Evolutionary conservation across 2,888 invertebrate species (phyloP), one percentile per base, ranked within the genome.

Genomic region (Odontomyia ornata): DNA sequence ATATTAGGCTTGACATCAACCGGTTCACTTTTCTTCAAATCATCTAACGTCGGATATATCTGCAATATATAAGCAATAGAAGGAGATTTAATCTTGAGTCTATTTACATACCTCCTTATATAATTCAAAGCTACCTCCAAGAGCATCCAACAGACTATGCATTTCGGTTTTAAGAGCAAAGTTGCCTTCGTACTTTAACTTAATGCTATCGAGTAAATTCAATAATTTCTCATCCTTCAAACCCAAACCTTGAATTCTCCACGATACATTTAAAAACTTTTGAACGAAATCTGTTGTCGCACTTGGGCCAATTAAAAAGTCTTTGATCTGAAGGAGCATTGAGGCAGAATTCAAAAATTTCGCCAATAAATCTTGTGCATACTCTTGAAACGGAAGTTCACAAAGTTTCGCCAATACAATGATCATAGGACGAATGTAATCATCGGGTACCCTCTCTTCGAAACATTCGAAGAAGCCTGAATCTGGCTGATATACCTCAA

Each of bases 1-100:
- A 91, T 89, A 82, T 91, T 92, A 0, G 89, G 88, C 18, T 89
- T 85, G 23, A 91, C 81, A 82, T 89, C 78, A n/a, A 81, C 79
- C 1, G 80, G 76, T 21, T 80, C 80, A 0, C 83, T 80, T 25
- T 88, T 81, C 36, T 86, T 82, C 80, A 88, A 76, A 80, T 89
- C 88, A 15, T 85, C 84, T 0, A 87, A 81, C 0, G 86, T 87
- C 0, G 92, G 88, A 81, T 90, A 88, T 76, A 92, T 89, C 75
- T 88, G 11, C 7, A 11, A 15, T 56, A 9, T n/a, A 2, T 27
- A 9, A n/a, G n/a, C n/a, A 52, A 52, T 52, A 15, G 3, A 36
- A 3, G 9, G 36, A 3, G 36, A 47, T 47, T 3, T 28, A 25
- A 60, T 4, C 1, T 11, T 13, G n/a, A 27, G 2, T 9, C n/a